phyloP scores from a whole-genome alignment of 2,113 vertebrate genomes.

The Glaucomys volans region DNA sequence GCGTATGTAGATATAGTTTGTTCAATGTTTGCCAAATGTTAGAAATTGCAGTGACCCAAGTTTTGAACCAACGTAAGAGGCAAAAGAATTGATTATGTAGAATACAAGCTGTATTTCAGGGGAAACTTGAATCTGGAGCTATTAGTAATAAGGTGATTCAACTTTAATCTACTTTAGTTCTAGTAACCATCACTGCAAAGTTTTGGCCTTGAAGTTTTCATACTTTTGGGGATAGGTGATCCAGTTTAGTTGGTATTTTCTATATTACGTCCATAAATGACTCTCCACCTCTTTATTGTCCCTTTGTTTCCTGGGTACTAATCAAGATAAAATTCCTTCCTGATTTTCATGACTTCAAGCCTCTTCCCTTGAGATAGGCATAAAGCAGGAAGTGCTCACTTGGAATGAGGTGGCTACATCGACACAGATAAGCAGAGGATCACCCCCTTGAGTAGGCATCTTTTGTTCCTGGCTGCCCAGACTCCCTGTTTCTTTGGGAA shows the following conservation, averaged over 20 bases:
- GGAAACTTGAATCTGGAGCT: background rate
- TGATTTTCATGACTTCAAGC: background rate
- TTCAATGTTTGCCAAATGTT: background rate
- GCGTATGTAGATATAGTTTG: background rate
- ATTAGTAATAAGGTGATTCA: background rate
- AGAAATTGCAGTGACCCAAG: background rate
- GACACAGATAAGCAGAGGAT: background rate
- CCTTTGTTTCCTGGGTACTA: background rate
- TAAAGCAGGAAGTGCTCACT: background rate
- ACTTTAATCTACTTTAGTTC: background rate
- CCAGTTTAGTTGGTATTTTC: background rate
- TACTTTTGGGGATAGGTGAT: too few species aligned
- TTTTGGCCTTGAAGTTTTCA: background rate
- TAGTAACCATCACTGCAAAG: background rate
- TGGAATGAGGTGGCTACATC: background rate
- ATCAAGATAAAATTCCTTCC: background rate
- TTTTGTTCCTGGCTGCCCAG: background rate
- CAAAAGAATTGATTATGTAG: background rate
- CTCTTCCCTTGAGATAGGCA: background rate
- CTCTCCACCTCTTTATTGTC: background rate
- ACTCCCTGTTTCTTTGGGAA: background rate
- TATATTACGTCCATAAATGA: background rate
- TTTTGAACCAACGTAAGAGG: background rate
- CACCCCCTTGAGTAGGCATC: background rate
- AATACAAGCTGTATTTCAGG: background rate